These are phyloP conservation scores for Cacatua alba DNA, from an alignment of 2,113 vertebrate species.

Conservation along the genomic window DNA sequence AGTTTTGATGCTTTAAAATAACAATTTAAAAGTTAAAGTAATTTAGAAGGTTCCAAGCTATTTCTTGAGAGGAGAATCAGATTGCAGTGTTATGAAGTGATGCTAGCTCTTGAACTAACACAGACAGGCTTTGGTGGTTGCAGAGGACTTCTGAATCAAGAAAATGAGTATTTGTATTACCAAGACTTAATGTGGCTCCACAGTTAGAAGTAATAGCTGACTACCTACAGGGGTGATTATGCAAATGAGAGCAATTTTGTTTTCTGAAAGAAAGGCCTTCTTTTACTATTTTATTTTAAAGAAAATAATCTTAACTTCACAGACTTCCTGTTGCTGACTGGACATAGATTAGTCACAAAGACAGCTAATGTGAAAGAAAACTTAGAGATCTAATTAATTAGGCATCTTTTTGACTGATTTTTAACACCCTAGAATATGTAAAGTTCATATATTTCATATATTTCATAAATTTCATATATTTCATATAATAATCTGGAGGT, in stretches of 20 bases:
- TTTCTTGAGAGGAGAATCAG: background rate
- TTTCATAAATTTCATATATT: background rate
- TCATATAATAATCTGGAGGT: background rate
- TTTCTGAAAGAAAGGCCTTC: constrained; percentile 14
- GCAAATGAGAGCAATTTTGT: constrained; percentile 30
- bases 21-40: background rate
- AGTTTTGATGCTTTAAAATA: background rate
- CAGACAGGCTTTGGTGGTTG: background rate
- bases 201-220: constrained; percentile 35
- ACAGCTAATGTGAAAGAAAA: background rate
- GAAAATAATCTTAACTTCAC: background rate
- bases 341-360: constrained; percentile 9
- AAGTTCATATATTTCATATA: background rate
- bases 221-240: constrained; percentile 32
- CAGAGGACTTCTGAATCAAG: constrained; percentile 24
- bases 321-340: background rate
- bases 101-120: background rate
- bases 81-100: background rate
- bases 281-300: background rate
- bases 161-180: constrained; percentile 51
- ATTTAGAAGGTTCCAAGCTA: background rate
- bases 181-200: background rate
- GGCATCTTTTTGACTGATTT: background rate
- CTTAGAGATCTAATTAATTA: constrained; percentile 18
- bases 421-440: background rate